A percentile compares a stretch with the other conserved stretches of the same genome.
These are phyloP conservation scores for Ceyx cyanopectus DNA, from an alignment of 2,113 vertebrate species.

Conservation along the genomic window DNA sequence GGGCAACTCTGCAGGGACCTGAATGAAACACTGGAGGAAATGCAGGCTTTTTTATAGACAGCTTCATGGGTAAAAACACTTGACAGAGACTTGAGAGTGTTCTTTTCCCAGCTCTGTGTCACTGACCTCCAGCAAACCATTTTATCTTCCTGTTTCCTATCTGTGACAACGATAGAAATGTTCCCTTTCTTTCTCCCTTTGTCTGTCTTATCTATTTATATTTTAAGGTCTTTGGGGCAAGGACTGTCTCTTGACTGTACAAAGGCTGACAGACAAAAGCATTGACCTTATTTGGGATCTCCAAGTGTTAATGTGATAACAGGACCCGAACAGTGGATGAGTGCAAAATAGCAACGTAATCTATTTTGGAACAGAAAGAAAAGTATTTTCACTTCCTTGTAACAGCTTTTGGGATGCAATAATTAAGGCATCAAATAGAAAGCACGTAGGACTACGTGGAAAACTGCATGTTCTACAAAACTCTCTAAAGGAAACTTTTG, in stretches of 20 bases:
- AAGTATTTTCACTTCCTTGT: slow-evolving; percentile 2
- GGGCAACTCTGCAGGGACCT: neutral
- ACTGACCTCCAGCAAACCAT: slow-evolving; percentile 51
- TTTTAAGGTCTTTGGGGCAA: slow-evolving; percentile 66
- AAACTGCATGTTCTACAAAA: neutral
- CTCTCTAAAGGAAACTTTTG: neutral
- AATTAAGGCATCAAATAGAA: neutral
- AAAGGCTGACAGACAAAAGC: slow-evolving; percentile 54
- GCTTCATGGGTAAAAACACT: neutral
- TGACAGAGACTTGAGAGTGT: slow-evolving; percentile 8
- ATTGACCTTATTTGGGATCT: slow-evolving; percentile 46
- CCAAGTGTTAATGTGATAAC: slow-evolving; percentile 47
- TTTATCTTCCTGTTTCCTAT: slow-evolving; percentile 47
- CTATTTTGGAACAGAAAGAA: neutral
- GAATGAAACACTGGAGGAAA: neutral
- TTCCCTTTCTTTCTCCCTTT: slow-evolving; percentile 55
- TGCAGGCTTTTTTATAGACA: neutral
- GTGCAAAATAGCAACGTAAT: neutral
- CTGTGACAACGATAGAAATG: slow-evolving; percentile 48
- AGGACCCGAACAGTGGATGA: neutral
- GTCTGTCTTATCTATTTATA: slow-evolving; percentile 70
- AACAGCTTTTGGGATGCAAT: neutral
- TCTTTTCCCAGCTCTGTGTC: slow-evolving; percentile 27
- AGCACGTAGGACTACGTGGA: neutral
- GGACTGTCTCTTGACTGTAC: slow-evolving; percentile 43